A percentile compares a stretch with the other conserved stretches of the same genome.
Conservation (phyloP, 2,113 vertebrate species). For the Petaurus breviceps region DNA sequence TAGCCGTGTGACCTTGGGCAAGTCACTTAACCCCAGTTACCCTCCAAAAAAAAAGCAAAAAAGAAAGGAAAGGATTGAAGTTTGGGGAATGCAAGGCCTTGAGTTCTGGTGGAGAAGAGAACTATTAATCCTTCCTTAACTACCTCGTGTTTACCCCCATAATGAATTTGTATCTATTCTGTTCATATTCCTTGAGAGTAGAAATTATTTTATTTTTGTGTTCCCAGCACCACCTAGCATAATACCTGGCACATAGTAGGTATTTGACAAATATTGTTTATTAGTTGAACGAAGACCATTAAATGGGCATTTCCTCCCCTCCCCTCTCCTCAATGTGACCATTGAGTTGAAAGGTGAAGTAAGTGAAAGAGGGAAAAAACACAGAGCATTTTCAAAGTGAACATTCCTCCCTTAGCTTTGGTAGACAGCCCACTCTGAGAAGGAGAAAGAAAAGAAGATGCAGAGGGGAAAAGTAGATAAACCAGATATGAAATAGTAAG, state of each 20-base stretch:
- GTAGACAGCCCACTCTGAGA: not conserved
- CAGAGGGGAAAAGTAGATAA: not conserved
- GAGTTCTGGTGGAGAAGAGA: not conserved
- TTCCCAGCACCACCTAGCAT: not conserved
- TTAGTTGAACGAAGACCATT: not conserved
- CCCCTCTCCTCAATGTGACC: not conserved
- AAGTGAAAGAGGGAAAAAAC: not conserved
- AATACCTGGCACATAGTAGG: not conserved
- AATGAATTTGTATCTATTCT: not conserved
- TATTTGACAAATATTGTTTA: not conserved
- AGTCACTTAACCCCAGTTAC: too few species aligned
- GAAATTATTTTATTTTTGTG: not conserved
- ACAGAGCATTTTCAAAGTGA: not conserved
- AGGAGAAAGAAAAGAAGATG: not conserved
- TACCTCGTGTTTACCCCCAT: not conserved
- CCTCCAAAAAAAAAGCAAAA: too few species aligned
- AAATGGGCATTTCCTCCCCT: not conserved
- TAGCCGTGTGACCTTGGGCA: too few species aligned
- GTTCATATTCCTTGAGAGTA: not conserved
- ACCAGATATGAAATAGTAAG: not conserved
- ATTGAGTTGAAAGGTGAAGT: not conserved
- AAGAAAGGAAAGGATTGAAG: not conserved
- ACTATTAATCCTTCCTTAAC: not conserved
- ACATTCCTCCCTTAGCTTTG: not conserved
- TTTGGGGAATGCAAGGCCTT: not conserved